These are phyloP conservation scores for Sycophaga agraensis DNA, from an alignment of 1,140 invertebrate species.

Conservation along the genomic window DNA sequence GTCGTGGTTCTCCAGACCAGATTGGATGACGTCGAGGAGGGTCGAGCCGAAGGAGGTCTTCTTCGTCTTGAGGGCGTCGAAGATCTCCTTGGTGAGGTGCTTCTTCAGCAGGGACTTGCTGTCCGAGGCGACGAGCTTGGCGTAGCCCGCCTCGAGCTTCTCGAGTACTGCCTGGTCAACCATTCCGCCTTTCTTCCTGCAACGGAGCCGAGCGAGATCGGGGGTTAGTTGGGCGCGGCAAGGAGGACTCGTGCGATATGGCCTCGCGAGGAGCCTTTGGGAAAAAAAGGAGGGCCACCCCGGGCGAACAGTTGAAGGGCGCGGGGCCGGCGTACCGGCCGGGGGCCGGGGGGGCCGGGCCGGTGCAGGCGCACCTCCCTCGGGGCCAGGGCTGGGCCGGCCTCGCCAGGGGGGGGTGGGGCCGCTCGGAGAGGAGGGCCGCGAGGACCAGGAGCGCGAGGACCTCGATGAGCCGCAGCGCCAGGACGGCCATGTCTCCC, in stretches of 20 bases:
- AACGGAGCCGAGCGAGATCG: conserved; percentile 35
- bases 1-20: conserved; percentile 85
- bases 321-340: no score
- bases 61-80: conserved; percentile 86
- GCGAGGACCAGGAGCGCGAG: background rate
- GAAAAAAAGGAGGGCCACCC: no score
- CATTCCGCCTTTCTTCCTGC: conserved; percentile 73
- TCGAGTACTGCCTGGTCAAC: conserved; percentile 84
- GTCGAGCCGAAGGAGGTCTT: conserved; percentile 90
- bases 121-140: conserved; percentile 83
- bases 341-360: no score
- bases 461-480: no score
- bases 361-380: no score
- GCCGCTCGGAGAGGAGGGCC: background rate
- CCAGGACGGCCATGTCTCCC: no score
- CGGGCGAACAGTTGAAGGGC: no score
- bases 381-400: no score
- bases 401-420: background rate
- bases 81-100: conserved; percentile 85
- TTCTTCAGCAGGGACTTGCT: conserved; percentile 96
- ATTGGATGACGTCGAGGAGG: conserved; percentile 89
- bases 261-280: no score
- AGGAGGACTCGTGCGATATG: no score
- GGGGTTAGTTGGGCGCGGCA: no score
- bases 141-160: conserved; percentile 87